Conservation (phyloP, 2,888 invertebrate genomes). For the Melanostoma scalare region DNA sequence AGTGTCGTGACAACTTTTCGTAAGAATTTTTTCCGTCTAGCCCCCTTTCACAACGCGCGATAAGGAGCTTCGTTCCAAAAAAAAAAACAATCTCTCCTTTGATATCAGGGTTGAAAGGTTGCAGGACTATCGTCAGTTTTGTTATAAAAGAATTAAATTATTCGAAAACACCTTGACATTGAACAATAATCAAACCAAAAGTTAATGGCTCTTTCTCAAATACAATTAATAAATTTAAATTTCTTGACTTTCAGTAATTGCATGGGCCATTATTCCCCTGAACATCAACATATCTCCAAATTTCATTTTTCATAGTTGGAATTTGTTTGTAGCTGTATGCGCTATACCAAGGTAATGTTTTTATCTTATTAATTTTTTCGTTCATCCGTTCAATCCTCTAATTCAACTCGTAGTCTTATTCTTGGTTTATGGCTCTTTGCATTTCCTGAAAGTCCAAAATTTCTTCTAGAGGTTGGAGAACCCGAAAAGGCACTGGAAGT, state of each 20-base stretch:
- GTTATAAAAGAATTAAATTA: too few relatives aligned
- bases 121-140: too few relatives aligned
- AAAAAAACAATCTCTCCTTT: too few relatives aligned
- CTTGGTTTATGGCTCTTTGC: slow-evolving; percentile 86
- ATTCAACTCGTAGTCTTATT: slow-evolving; percentile 75
- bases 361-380: background rate
- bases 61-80: too few relatives aligned
- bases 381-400: background rate
- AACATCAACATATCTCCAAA: slow-evolving; percentile 84
- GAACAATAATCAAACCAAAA: too few relatives aligned
- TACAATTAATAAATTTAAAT: background rate
- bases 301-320: slow-evolving; percentile 91
- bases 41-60: too few relatives aligned
- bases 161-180: too few relatives aligned
- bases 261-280: slow-evolving; percentile 90
- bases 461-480: slow-evolving; percentile 90
- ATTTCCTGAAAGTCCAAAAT: slow-evolving; percentile 92
- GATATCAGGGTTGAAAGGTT: too few relatives aligned
- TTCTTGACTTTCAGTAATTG: slow-evolving; percentile 84
- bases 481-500: slow-evolving; percentile 88
- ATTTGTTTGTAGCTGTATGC: slow-evolving; percentile 90
- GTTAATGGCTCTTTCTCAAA: background rate
- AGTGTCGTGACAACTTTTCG: too few relatives aligned
- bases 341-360: slow-evolving; percentile 85
- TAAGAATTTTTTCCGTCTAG: too few relatives aligned